A percentile compares a stretch with the other conserved stretches of the same genome.
Conservation (phyloP, 2,888 invertebrate genomes). For the Trichacis sp. region DNA sequence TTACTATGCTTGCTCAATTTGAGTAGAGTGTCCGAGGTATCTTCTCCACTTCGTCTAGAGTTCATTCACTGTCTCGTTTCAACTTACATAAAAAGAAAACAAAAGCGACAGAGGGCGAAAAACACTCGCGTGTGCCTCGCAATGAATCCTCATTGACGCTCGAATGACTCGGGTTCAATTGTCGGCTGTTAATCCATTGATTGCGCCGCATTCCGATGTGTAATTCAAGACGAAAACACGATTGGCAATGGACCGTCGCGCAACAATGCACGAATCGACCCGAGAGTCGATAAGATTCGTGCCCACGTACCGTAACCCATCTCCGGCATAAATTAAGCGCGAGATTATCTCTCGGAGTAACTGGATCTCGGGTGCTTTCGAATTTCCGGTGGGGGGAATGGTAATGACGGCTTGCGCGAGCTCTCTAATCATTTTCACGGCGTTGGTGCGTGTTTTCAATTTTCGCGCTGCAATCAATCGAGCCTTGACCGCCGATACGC, state of each 20-base stretch:
- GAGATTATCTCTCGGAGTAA: slow-evolving; percentile 48
- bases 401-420: slow-evolving; percentile 25
- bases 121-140: slow-evolving; percentile 9
- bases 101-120: slow-evolving; percentile 38
- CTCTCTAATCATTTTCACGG: slow-evolving; percentile 15
- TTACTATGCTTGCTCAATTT: slow-evolving; percentile 14
- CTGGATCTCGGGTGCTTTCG: slow-evolving; percentile 50
- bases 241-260: too few species aligned
- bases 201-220: slow-evolving; percentile 7
- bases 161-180: slow-evolving; percentile 29
- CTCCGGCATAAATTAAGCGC: slow-evolving; percentile 38
- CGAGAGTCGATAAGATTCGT: too few species aligned
- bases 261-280: too few species aligned
- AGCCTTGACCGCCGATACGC: too few species aligned
- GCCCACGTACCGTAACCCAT: slow-evolving; percentile 50
- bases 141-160: too few species aligned
- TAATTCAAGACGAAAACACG: neutral
- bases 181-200: slow-evolving; percentile 22
- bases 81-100: too few species aligned
- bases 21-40: slow-evolving; percentile 11
- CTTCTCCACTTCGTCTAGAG: slow-evolving; percentile 28
- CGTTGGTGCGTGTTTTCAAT: slow-evolving; percentile 1
- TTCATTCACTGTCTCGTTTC: slow-evolving; percentile 42
- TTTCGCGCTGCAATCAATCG: slow-evolving; percentile 1
- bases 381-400: slow-evolving; percentile 37